Evolutionary conservation across 2,113 vertebrate genomes (phyloP).

Genomic region (Urocynchramus pylzowi): DNA sequence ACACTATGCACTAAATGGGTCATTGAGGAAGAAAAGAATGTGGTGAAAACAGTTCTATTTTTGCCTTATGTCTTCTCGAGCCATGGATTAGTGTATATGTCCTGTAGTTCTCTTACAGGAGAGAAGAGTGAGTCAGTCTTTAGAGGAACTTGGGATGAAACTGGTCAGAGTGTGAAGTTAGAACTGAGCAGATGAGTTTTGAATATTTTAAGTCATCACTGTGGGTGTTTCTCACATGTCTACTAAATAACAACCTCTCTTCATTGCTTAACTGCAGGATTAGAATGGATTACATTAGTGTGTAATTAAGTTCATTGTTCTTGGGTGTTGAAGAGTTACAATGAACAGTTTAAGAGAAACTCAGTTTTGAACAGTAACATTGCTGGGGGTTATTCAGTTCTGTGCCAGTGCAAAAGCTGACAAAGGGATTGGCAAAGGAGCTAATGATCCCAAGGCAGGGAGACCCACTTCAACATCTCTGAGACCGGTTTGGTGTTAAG

Average conservation of each 20-base stretch:
- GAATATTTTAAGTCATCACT: background rate
- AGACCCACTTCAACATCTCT: background rate
- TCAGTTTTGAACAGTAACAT: background rate
- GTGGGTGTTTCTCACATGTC: background rate
- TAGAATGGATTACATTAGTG: background rate
- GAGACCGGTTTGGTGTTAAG: background rate
- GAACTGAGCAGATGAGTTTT: background rate
- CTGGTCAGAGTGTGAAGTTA: background rate
- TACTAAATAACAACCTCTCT: background rate
- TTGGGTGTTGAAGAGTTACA: background rate
- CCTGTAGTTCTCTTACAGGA: background rate
- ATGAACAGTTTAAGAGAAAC: background rate
- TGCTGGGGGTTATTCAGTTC: background rate
- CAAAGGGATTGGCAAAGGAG: background rate
- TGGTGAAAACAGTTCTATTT: background rate
- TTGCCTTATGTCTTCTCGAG: background rate
- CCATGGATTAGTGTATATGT: background rate
- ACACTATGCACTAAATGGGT: background rate
- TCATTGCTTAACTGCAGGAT: background rate
- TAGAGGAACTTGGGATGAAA: background rate
- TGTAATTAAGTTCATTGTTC: background rate
- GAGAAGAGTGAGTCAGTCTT: background rate
- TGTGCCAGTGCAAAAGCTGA: background rate
- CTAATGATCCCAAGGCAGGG: background rate
- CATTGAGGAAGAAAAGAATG: background rate